These are phyloP conservation scores for Amyelois transitella DNA, from an alignment of 1,140 invertebrate genomes.

Conservation along the genomic window DNA sequence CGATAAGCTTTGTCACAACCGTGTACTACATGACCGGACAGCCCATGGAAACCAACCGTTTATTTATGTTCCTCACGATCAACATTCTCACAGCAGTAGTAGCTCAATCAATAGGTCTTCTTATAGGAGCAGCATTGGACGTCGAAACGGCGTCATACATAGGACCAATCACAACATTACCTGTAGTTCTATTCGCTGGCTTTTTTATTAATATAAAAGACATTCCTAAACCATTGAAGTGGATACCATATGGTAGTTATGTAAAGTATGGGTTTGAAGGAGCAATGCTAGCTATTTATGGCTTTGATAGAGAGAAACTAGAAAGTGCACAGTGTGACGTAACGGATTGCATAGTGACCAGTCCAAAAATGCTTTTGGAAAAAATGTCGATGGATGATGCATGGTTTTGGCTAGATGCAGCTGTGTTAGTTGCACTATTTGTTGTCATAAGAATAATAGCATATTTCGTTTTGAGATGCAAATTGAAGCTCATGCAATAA, in stretches of 20 bases:
- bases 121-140: conserved; percentile 93
- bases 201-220: conserved; percentile 96
- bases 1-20: conserved; percentile 92
- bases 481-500: conserved; percentile 76
- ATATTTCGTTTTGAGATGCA: conserved; percentile 91
- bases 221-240: conserved; percentile 90
- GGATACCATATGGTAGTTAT: conserved; percentile 93
- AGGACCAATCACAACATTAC: conserved; percentile 93
- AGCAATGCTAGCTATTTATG: conserved; percentile 91
- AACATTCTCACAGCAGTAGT: conserved; percentile 92
- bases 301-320: conserved; percentile 86
- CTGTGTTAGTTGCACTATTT: conserved; percentile 87
- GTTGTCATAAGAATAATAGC: conserved; percentile 87
- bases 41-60: conserved; percentile 88
- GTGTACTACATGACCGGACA: conserved; percentile 97
- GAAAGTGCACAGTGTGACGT: conserved; percentile 78
- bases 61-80: conserved; percentile 91
- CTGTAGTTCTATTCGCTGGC: conserved; percentile 92
- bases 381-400: conserved; percentile 89
- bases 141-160: conserved; percentile 94
- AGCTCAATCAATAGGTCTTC: conserved; percentile 92
- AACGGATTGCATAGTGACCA: conserved; percentile 90
- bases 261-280: conserved; percentile 95
- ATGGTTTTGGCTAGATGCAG: conserved; percentile 89
- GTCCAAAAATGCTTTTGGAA: conserved; percentile 88